These are phyloP conservation scores for Acrocephalus scirpaceus DNA, from an alignment of 2,797 vertebrate species.

Conservation along the genomic window DNA sequence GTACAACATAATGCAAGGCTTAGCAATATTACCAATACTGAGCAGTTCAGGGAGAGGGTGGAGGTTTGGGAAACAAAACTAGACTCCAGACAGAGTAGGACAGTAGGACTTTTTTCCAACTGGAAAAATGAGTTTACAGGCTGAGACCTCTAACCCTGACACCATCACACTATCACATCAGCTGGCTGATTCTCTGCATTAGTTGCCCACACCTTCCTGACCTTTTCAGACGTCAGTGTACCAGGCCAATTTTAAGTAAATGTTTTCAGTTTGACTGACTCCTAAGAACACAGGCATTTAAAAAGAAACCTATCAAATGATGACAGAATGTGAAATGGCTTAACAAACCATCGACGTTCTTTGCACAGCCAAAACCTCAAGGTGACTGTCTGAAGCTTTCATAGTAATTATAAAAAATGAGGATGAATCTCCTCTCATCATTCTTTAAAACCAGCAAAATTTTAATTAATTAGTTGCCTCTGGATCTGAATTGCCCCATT, in stretches of 20 bases:
- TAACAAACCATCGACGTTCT: not conserved
- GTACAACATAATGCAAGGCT: slow-evolving; percentile 52
- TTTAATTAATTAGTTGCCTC: not conserved
- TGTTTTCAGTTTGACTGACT: not conserved
- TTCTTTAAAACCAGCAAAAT: not conserved
- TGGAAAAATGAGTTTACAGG: not conserved
- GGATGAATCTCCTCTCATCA: not conserved
- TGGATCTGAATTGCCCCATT: not conserved
- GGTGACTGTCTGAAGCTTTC: not conserved
- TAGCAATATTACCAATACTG: not conserved
- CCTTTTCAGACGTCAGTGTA: not conserved
- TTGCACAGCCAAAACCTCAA: not conserved
- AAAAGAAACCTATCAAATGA: not conserved
- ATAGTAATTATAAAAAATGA: not conserved
- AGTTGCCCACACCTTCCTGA: not conserved
- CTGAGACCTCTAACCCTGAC: not conserved
- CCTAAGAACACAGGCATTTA: not conserved
- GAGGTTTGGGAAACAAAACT: not conserved
- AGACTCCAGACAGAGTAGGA: not conserved
- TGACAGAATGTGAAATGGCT: not conserved
- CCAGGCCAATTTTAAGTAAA: not conserved
- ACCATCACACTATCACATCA: not conserved
- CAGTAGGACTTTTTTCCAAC: not conserved
- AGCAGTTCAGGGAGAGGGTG: not conserved
- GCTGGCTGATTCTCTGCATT: slow-evolving; percentile 48